Base-by-base conservation (phyloP, 37 sponge, comb jelly and placozoan genomes). In the Geodia barretti region DNA sequence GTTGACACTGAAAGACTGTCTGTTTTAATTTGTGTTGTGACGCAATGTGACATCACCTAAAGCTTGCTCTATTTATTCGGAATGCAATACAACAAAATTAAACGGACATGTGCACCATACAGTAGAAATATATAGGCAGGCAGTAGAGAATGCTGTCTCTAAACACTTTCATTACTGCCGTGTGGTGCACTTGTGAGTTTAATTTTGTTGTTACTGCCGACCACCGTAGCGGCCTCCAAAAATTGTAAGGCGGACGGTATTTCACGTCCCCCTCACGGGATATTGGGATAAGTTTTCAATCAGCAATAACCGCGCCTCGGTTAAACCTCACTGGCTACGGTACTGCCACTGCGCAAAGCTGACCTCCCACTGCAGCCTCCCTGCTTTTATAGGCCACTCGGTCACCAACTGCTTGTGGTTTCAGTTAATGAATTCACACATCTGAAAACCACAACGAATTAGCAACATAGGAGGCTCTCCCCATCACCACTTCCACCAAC, bases 271-370 rank as follows among this genome's bases (percentile, higher is more conserved):
- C 87, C 67, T 63, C 76, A 78, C 97, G 88, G 98, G 92, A 75
- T 86, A 95, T 97, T 97, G 98, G 98, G 96, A 85, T 84, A 88
- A 97, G 98, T 97, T 97, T 97, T 97, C 98, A 97, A 97, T 88
- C 90, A 97, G 98, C 98, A 97, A 97, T 97, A 95, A 97, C 96
- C 98, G 87, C 96, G 90, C 96, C 98, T 97, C 98, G 96, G 98
- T 90, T 89, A 78, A 61, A 90, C 98, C 96, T 97, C 98, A 97
- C 86, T 85, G 91, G 96, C 90, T 97, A 95, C 86, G 96, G 96
- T 97, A 97, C 92, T 94, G 98, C 98, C 96, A 92, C 98, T 97
- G 98, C 98, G 95, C 98, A 97, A 97, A 95, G 98, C 91, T 96
- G 82, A 83, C 62, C n/a, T 34, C 0, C 20, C 43, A 1, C 35